phyloP scores from a whole-genome alignment of 2,113 vertebrate genomes.

The Amblyopsis rosae region DNA sequence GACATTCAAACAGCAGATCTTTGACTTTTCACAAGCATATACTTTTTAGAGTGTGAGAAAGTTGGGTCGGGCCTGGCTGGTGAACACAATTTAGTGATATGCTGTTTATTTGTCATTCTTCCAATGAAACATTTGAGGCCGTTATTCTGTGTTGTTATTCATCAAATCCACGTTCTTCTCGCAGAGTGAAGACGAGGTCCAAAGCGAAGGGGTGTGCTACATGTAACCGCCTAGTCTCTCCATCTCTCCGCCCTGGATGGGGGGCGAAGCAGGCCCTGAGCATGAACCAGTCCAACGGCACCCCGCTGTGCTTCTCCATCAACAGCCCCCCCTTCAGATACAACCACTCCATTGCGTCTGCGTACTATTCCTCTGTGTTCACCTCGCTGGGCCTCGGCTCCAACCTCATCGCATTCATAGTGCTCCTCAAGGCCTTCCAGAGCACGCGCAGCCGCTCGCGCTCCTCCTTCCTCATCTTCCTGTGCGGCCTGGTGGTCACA shows the following conservation, averaged over 20 bases:
- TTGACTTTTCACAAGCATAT: too few species aligned
- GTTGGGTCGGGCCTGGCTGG: too few species aligned
- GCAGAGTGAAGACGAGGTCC: neutral
- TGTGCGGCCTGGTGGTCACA: conserved; percentile 88
- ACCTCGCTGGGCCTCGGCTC: conserved; percentile 83
- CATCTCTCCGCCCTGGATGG: too few species aligned
- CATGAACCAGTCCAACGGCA: conserved; percentile 25
- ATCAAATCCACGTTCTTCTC: neutral
- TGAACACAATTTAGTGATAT: too few species aligned
- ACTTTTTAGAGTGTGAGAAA: too few species aligned
- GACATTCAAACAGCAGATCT: too few species aligned
- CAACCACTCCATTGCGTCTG: conserved; percentile 65
- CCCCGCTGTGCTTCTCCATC: conserved; percentile 68
- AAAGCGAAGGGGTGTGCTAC: too few species aligned
- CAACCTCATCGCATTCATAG: conserved; percentile 88
- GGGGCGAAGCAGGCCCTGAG: too few species aligned
- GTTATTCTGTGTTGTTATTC: too few species aligned
- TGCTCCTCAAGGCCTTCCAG: conserved; percentile 81
- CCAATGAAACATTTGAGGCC: too few species aligned
- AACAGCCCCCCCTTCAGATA: conserved; percentile 57
- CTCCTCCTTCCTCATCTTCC: conserved; percentile 90
- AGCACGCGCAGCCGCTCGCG: conserved; percentile 71
- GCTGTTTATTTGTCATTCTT: too few species aligned
- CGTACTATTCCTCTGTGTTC: conserved; percentile 82
- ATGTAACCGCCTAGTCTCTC: too few species aligned